phyloP scores from a whole-genome alignment of 1,140 invertebrate genomes.

The Thalassaphorura encarpata region DNA sequence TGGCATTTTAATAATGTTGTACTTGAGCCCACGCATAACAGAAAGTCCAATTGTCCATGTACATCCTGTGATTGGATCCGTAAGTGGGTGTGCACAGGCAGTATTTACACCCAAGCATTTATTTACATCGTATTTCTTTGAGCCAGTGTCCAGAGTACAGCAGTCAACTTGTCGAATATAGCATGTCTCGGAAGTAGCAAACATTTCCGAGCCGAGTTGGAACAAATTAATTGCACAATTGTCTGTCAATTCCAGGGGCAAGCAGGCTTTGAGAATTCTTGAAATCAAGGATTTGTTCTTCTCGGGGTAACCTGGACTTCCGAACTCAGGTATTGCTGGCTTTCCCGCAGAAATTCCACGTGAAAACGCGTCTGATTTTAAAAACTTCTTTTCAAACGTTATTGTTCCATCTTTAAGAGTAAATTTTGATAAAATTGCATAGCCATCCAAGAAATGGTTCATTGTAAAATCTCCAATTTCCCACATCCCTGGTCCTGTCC shows the following conservation, averaged over 20 bases:
- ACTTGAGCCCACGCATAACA: slow-evolving; percentile 30
- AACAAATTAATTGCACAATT: slow-evolving; percentile 19
- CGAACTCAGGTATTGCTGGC: slow-evolving; percentile 40
- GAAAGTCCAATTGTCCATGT: slow-evolving; percentile 38
- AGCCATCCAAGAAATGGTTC: slow-evolving; percentile 33
- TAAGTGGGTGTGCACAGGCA: slow-evolving; percentile 15
- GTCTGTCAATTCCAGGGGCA: slow-evolving; percentile 25
- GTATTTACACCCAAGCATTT: slow-evolving; percentile 23
- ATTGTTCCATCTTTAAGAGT: slow-evolving; percentile 34
- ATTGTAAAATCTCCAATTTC: slow-evolving; percentile 27
- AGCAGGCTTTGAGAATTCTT: slow-evolving; percentile 26
- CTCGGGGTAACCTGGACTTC: slow-evolving; percentile 38
- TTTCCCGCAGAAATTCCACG: slow-evolving; percentile 35
- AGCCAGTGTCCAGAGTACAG: slow-evolving; percentile 1
- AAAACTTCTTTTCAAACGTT: slow-evolving; percentile 31
- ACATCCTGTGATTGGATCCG: slow-evolving; percentile 35
- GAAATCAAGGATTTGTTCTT: slow-evolving; percentile 40
- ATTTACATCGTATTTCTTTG: slow-evolving; percentile 18
- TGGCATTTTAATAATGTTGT: slow-evolving; percentile 35
- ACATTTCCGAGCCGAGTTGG: slow-evolving; percentile 19
- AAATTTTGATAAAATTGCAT: slow-evolving; percentile 36
- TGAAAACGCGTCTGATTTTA: slow-evolving; percentile 32
- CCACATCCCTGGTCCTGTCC: slow-evolving; percentile 8
- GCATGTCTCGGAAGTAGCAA: slow-evolving; percentile 22
- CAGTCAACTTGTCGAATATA: slow-evolving; percentile 18